Percentiles rank a stretch among this genome's conserved stretches.
phyloP scores from a whole-genome alignment of 1,140 invertebrate genomes.

The Lucilia sericata region DNA sequence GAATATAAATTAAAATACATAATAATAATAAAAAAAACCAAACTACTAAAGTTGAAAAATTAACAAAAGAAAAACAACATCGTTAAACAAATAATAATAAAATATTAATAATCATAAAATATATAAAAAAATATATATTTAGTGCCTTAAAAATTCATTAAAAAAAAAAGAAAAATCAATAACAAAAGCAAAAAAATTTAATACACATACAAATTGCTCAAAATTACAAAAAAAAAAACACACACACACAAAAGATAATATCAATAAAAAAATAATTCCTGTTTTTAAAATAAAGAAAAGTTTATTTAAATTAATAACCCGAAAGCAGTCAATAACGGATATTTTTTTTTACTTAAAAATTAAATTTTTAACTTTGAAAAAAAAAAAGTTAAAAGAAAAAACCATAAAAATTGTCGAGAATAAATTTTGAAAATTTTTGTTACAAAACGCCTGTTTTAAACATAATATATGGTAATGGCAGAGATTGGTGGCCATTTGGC shows the following conservation, averaged over 20 bases:
- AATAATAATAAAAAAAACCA: too few relatives aligned
- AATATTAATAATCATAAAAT: slow-evolving; percentile 6
- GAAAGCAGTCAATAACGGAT: too few relatives aligned
- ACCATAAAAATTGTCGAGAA: neutral
- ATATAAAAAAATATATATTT: neutral
- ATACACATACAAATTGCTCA: neutral
- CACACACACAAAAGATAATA: neutral
- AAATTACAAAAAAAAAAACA: neutral
- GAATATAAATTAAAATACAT: too few relatives aligned
- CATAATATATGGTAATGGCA: slow-evolving; percentile 73
- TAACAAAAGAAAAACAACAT: too few relatives aligned
- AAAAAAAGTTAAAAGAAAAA: too few relatives aligned
- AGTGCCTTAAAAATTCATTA: neutral
- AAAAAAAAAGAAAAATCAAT: slow-evolving; percentile 7
- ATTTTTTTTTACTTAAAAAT: too few relatives aligned
- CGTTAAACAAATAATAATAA: too few relatives aligned
- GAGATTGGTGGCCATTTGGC: slow-evolving; percentile 73
- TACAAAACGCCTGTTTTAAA: slow-evolving; percentile 58
- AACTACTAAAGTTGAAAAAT: too few relatives aligned
- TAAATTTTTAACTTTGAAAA: too few relatives aligned
- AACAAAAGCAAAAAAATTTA: neutral
- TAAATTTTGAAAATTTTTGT: slow-evolving; percentile 31
- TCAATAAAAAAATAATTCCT: neutral
- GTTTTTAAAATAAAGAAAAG: neutral
- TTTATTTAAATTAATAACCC: too few relatives aligned